phyloP scores from a whole-genome alignment of 1,140 invertebrate genomes.

The Lordiphosa clarofinis region DNA sequence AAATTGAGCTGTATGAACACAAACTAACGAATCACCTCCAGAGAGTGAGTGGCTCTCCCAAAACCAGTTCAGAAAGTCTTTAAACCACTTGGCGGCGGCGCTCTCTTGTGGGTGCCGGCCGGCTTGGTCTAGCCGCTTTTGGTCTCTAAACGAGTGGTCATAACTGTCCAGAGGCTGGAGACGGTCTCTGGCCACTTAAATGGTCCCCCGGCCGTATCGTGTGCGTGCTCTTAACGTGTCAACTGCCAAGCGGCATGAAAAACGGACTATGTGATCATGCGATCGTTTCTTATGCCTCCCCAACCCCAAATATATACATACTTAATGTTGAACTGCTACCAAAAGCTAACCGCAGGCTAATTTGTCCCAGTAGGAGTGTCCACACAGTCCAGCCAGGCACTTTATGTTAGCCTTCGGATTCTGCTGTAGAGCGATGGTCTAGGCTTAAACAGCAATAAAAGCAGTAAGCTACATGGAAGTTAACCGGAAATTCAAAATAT shows the following conservation, averaged over 20 bases:
- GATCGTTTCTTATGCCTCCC: not conserved
- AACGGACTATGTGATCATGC: conserved; percentile 12
- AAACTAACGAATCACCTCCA: not conserved
- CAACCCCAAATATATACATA: conserved; percentile 12
- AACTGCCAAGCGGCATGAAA: conserved; percentile 17
- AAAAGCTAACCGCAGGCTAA: conserved; percentile 64
- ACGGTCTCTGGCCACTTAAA: conserved; percentile 5
- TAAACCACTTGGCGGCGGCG: conserved; percentile 1
- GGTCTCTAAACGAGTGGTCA: conserved; percentile 66
- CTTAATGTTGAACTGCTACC: conserved; percentile 31
- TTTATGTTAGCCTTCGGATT: too few species aligned
- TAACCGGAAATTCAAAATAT: too few species aligned
- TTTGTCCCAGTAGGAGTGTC: conserved; percentile 40
- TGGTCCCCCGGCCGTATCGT: conserved; percentile 20
- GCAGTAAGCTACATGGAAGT: conserved; percentile 32
- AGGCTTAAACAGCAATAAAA: conserved; percentile 22
- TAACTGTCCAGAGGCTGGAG: conserved; percentile 57
- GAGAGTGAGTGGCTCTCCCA: not conserved
- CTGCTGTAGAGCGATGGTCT: conserved; percentile 5
- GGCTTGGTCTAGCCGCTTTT: conserved; percentile 49
- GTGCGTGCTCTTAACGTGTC: conserved; percentile 30
- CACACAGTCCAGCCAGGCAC: conserved; percentile 13
- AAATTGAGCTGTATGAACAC: conserved; percentile 32
- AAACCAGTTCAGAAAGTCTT: conserved; percentile 26
- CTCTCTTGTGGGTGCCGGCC: conserved; percentile 33